Evolutionary conservation across 2,888 invertebrate genomes (phyloP), one percentile per base, ranked within the genome.

Genomic region (Scotopteryx bipunctaria): DNA sequence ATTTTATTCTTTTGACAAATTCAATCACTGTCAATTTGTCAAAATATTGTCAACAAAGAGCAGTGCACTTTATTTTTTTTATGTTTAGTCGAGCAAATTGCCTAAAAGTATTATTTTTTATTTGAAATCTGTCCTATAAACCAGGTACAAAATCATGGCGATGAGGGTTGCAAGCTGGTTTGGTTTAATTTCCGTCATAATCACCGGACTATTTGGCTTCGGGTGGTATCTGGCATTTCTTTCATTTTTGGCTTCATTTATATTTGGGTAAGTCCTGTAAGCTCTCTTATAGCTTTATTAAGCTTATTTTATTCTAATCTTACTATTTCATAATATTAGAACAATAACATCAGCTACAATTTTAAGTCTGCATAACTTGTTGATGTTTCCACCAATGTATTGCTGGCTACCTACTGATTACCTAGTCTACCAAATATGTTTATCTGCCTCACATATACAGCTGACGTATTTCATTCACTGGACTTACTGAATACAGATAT

Each of bases 171-270:
- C 75, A 1, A 72, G 81, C 45, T 90, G 90, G 90, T 83, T 84
- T 64, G 78, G 82, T 55, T 75, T 90, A 41, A 72, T 87, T 57
- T 85, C 89, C 16, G 72, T 89, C 40, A 81, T 86, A 53, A 61
- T 79, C 27, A 83, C 83, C 57, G 84, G 88, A 44, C 72, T 90
- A 59, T 75, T 86, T 64, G 90, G 90, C 41, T 76, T 90, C 57
- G 80, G 84, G 45, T 71, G 81, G 59, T 90, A 87, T 67, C 59
- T 89, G 54, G 78, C 81, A 51, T 64, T 88, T 63, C 64, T 88
- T 59, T 75, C 78, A 38, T 80, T 88, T 73, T 62, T 85, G 25
- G 66, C 81, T 58, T 83, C 87, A n/a, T 88, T 89, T 74, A 45
- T 86, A 31, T 57, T 81, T 64, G 89, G 89, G 89, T 89, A 73